phyloP scores from a whole-genome alignment of 2,797 vertebrate genomes.

The Cygnus olor region DNA sequence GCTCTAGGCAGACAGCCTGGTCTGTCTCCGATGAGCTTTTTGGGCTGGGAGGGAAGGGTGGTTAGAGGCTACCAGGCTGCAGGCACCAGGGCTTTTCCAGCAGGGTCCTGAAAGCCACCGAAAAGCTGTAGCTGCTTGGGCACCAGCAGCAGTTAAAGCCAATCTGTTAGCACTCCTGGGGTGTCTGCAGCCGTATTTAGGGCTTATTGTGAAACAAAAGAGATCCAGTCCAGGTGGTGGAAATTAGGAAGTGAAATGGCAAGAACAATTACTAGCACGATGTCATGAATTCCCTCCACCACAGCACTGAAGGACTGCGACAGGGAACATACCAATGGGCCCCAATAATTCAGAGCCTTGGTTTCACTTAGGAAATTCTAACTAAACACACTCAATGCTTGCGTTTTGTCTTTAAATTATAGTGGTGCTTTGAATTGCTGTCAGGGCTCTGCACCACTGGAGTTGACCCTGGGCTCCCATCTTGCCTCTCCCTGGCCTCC shows the following conservation, averaged over 20 bases:
- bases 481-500: neutral
- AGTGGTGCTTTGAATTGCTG: neutral
- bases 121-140: neutral
- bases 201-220: neutral
- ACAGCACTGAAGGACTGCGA: neutral
- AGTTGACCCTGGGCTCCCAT: neutral
- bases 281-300: slow-evolving; percentile 15
- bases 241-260: slow-evolving; percentile 31
- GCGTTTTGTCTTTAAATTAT: neutral
- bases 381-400: accelerated
- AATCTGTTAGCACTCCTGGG: neutral
- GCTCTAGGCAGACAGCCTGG: neutral
- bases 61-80: neutral
- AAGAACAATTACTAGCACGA: slow-evolving; percentile 43
- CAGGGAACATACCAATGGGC: neutral
- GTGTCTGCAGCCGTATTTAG: neutral
- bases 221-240: neutral
- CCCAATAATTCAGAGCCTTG: neutral
- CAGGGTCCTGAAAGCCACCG: neutral
- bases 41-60: neutral
- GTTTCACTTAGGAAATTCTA: slow-evolving; percentile 9
- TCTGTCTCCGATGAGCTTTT: neutral
- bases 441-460: neutral
- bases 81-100: neutral
- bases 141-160: neutral